phyloP scores from a whole-genome alignment of 35 echinoderm and acorn worm genomes.

The Heliocidaris tuberculata region DNA sequence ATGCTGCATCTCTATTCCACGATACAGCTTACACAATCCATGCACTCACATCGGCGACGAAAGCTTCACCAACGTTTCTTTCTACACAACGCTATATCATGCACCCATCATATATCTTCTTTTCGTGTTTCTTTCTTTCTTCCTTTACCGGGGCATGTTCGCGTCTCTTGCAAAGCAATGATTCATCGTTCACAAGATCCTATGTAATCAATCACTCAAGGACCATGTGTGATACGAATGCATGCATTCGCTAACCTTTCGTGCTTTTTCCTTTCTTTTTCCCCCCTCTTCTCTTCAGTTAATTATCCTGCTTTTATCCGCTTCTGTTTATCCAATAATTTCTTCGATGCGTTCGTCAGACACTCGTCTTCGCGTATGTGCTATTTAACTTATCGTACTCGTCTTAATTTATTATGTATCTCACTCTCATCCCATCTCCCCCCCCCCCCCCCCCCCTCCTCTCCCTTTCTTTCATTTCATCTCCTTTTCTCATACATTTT shows the following conservation, averaged over 20 bases:
- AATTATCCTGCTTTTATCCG: slow-evolving; percentile 17
- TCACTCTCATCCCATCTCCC: background rate
- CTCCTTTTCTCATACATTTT: background rate
- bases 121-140: background rate
- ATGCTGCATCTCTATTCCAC: no score
- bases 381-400: background rate
- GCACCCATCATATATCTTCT: background rate
- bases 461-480: background rate
- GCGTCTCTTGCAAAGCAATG: background rate
- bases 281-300: background rate
- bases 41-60: no score
- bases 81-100: background rate
- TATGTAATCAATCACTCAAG: background rate
- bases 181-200: background rate
- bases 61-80: background rate
- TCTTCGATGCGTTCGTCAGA: background rate
- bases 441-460: background rate
- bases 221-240: background rate
- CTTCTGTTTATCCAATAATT: slow-evolving; percentile 5
- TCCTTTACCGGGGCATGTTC: background rate
- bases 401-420: background rate
- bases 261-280: background rate
- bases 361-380: background rate
- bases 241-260: background rate
- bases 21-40: no score